Evolutionary conservation across 2,888 invertebrate species (phyloP).

Genomic region (Parapristionchus giblindavisi): DNA sequence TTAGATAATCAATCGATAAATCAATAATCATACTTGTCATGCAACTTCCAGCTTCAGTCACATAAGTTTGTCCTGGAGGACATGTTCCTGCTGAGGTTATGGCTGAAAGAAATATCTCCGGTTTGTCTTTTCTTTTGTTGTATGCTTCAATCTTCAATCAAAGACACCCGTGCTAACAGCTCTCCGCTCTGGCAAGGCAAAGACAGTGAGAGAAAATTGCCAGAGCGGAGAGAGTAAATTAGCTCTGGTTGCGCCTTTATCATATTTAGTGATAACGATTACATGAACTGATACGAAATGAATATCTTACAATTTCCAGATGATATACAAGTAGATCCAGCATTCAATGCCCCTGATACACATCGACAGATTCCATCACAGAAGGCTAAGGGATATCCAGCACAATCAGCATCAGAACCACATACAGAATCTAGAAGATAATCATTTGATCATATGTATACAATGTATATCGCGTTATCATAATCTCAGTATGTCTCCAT

Average conservation of each 20-base stretch:
- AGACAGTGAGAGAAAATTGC: too few relatives aligned
- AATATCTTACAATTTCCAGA: slow-evolving; percentile 48
- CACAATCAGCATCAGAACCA: slow-evolving; percentile 64
- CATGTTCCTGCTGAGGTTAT: slow-evolving; percentile 54
- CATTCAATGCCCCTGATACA: slow-evolving; percentile 65
- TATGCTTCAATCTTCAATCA: too few relatives aligned
- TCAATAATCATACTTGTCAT: slow-evolving; percentile 58
- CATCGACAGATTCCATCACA: slow-evolving; percentile 68
- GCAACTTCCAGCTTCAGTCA: slow-evolving; percentile 68
- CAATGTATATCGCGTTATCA: background rate
- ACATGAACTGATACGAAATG: too few relatives aligned
- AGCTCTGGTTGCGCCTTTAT: too few relatives aligned
- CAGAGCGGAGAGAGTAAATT: too few relatives aligned
- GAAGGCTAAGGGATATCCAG: slow-evolving; percentile 68
- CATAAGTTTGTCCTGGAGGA: slow-evolving; percentile 65
- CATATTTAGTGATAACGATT: too few relatives aligned
- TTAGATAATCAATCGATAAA: background rate
- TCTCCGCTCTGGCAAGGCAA: too few relatives aligned
- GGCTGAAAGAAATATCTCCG: too few relatives aligned
- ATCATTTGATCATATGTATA: background rate
- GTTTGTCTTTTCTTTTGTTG: too few relatives aligned
- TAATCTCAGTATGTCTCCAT: background rate
- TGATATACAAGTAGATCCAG: slow-evolving; percentile 66
- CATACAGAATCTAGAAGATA: slow-evolving; percentile 51
- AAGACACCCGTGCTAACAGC: too few relatives aligned